phyloP scores from a whole-genome alignment of 1,140 invertebrate genomes.

The Drosophila kohkoa region DNA sequence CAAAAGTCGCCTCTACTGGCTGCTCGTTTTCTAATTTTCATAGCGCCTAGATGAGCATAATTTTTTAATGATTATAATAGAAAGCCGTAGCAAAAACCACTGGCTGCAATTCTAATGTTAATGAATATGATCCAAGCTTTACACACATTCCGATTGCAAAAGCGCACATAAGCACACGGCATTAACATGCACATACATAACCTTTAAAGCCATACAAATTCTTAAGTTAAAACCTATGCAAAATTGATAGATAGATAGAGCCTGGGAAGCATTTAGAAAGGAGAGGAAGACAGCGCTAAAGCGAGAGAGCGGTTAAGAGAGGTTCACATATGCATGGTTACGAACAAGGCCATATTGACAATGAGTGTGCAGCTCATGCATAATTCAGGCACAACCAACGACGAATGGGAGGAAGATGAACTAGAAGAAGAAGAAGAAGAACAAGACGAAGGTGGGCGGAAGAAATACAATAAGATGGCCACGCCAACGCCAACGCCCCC shows the following conservation, averaged over 20 bases:
- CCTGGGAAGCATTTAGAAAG: constrained; percentile 18
- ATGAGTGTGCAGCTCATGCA: constrained; percentile 65
- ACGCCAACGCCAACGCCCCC: constrained; percentile 31
- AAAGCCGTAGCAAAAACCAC: background rate
- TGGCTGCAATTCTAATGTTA: background rate
- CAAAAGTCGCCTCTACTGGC: background rate
- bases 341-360: constrained; percentile 70
- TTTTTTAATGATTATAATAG: too few species aligned
- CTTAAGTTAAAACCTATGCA: constrained; percentile 74
- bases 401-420: constrained; percentile 20
- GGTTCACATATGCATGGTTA: constrained; percentile 7
- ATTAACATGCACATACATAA: constrained; percentile 46
- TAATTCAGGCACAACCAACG: constrained; percentile 61
- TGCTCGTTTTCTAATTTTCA: background rate
- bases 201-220: constrained; percentile 72
- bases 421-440: constrained; percentile 3
- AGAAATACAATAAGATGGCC: constrained; percentile 49
- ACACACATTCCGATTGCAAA: constrained; percentile 15
- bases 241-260: constrained; percentile 81
- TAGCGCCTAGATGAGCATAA: too few species aligned
- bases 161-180: constrained; percentile 25
- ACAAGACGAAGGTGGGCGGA: constrained; percentile 4
- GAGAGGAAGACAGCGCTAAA: background rate
- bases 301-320: background rate
- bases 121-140: constrained; percentile 19